Base-by-base conservation (phyloP, 2,797 vertebrate genomes). In the Megalops cyprinoides region DNA sequence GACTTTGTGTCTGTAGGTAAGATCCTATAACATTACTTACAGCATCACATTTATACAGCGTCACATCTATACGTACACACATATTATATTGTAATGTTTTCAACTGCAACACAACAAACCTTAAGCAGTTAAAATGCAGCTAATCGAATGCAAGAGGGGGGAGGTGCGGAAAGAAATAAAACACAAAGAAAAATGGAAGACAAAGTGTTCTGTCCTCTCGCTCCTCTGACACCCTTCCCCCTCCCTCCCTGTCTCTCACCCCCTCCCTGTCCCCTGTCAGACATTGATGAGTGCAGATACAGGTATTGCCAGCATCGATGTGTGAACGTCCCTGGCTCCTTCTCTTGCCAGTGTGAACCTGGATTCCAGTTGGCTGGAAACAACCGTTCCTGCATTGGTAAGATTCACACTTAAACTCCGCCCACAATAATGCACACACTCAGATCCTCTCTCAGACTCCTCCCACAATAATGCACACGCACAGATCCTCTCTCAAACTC, bases 221-320 rank as follows among this genome's bases (percentile, higher is more conserved):
- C 37, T 67, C 37, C 20, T 49, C 49, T 28, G n/a, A 28, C 18
- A 9, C 62, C 23, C 62, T 25, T 14, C 62, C 65, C 37, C 3
- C 46, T 53, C 28, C 73, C 31, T 4, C 12, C 55, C 25, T 34
- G 25, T 2, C 23, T 1, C 58, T 8, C 28, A 37, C 25, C 42
- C 28, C 58, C 69, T 44, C 23, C 37, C 31, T 34, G 23, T 51
- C 28, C 49, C 14, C 65, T 39, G 53, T 5, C 78, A 98, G 97
- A 98, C 85, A 95, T 97, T 3, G 96, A 98, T 0, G 97, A 98
- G 87, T 98, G 97, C 82, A 93, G 95, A 46, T 97, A 96, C 87
- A 94, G 96, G 42, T 97, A 97, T 86, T 98, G 97, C 85, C 97
- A 97, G 79, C 97, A 98, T 87, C 95, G 95, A 82, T 98, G 97